Evolutionary conservation across 2,888 invertebrate species (phyloP).

Genomic region (Sesamia inferens): DNA sequence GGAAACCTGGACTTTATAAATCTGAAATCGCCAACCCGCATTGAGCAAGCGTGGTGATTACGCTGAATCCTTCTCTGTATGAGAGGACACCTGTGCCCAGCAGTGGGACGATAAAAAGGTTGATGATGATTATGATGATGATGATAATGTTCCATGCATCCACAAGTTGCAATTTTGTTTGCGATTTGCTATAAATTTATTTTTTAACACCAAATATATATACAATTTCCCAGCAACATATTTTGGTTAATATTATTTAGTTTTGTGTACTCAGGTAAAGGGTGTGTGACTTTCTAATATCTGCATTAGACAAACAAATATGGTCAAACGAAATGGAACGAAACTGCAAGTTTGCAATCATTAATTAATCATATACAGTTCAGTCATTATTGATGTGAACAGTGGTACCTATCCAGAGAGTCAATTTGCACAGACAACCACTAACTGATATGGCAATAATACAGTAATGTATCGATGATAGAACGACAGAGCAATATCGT

Average conservation of each 20-base stretch:
- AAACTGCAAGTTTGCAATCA: not conserved
- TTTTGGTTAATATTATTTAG: not conserved
- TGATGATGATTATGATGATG: too few relatives aligned
- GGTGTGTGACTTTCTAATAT: not conserved
- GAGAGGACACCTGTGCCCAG: too few relatives aligned
- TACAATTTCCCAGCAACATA: not conserved
- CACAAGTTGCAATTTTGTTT: not conserved
- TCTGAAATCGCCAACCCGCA: too few relatives aligned
- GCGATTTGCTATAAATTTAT: too few relatives aligned
- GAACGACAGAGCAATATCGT: not conserved
- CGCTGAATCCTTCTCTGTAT: too few relatives aligned
- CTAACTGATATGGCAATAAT: conserved; percentile 24
- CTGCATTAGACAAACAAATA: not conserved
- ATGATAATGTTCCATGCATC: not conserved
- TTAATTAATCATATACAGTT: conserved; percentile 22
- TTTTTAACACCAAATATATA: too few relatives aligned
- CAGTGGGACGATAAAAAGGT: too few relatives aligned
- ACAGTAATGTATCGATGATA: not conserved
- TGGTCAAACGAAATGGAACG: not conserved
- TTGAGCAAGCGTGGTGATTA: too few relatives aligned
- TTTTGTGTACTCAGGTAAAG: not conserved
- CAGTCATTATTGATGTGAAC: conserved; percentile 32
- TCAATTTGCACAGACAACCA: conserved; percentile 37
- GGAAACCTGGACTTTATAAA: too few relatives aligned
- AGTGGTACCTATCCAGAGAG: not conserved